A percentile compares a stretch with the other conserved stretches of the same genome.
phyloP scores from a whole-genome alignment of 2,113 vertebrate species.

The human region GRCh38 chr1:244392001-244392500 shows the following conservation, averaged over 20 bases:
- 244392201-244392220: neutral
- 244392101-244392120: neutral
- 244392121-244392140: neutral
- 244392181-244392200: neutral
- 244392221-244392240: neutral
- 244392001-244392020: neutral
- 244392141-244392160: neutral
- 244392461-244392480: no score
- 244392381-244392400: neutral
- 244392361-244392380: neutral
- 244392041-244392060: neutral
- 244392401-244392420: neutral
- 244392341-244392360: neutral
- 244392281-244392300: no score
- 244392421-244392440: neutral
- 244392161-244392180: neutral
- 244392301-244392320: neutral
- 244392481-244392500: no score
- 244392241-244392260: neutral
- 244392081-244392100: no score
- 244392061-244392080: neutral
- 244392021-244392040: neutral
- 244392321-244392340: neutral
- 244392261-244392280: no score
- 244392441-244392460: no score